Evolutionary conservation across 2,888 invertebrate genomes (phyloP), one percentile per base, ranked within the genome.

Genomic region (Macrosoma leucophasiata): DNA sequence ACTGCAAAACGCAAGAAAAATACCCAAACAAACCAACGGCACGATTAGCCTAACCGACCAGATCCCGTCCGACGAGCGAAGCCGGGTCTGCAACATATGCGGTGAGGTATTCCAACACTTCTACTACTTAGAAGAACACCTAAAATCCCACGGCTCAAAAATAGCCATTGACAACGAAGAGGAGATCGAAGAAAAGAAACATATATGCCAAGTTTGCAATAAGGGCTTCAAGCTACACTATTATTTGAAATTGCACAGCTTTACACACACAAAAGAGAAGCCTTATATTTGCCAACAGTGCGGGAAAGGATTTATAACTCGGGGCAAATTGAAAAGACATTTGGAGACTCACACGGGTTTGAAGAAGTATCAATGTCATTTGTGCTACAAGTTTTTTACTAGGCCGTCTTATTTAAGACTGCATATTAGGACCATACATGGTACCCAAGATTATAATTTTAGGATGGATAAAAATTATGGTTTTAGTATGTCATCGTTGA

Each of bases 361-460:
- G 1, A 82, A 82, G 29, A 82, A 82, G 18, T 78, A 74, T 34
- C 82, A 82, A 29, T 82, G 82, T 42, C 81, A 84, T 24, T 70
- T 84, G 0, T 84, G 82, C n/a, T 78, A 72, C 15, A 84, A 84
- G 29, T 82, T 72, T 40, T 84, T 84, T 43, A 82, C 82, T 0
- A 41, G 82, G 3, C 78, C 81, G 0, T 76, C 76, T 19, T 84
- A 82, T 37, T 31, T 82, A 1, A 49, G 82, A 3, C 81, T 81
- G 0, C 82, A 82, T 20, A 67, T 84, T 0, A 50, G 82, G 28
- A 84, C 82, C 0, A 84, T 84, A 0, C 82, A 84, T 20, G 82
- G 79, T 0, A 72, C 74, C 0, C 81, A 81, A 31, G 76, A 81
- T 23, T 79, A 74, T 29, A 75, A 76, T 33, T 77, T 78, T 18